Evolutionary conservation across 2,888 invertebrate species (phyloP).

Genomic region (Meghimatium bilineatum): DNA sequence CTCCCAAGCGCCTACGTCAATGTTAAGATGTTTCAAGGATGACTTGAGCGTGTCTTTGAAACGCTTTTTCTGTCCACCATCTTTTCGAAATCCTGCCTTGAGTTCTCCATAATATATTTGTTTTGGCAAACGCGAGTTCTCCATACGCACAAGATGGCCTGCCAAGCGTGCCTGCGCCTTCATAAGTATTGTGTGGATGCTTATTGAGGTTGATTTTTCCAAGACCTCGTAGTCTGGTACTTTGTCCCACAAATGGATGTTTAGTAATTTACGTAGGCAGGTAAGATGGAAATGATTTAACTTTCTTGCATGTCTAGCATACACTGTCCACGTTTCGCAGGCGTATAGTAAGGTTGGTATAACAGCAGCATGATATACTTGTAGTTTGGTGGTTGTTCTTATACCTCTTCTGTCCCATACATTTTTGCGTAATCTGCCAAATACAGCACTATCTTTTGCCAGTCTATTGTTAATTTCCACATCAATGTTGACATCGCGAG

Average conservation of each 20-base stretch:
- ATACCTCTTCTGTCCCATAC: not conserved
- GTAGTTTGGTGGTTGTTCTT: not conserved
- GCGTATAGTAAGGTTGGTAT: not conserved
- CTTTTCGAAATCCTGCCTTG: not conserved
- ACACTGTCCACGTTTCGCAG: not conserved
- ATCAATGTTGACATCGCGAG: not conserved
- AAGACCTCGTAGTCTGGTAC: not conserved
- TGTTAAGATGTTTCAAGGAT: not conserved
- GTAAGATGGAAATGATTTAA: not conserved
- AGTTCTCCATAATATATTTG: not conserved
- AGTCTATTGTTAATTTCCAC: not conserved
- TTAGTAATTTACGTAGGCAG: not conserved
- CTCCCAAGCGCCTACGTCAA: not conserved
- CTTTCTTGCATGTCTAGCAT: not conserved
- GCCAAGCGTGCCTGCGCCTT: not conserved
- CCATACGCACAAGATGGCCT: not conserved
- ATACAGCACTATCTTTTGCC: not conserved
- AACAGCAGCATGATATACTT: not conserved
- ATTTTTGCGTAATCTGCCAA: not conserved
- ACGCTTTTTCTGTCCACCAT: not conserved
- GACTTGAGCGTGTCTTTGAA: not conserved
- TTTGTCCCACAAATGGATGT: not conserved
- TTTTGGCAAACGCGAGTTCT: not conserved
- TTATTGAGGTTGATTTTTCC: not conserved
- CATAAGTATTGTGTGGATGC: not conserved